Conservation (phyloP, 2,888 invertebrate genomes). For the Eulithis testata region DNA sequence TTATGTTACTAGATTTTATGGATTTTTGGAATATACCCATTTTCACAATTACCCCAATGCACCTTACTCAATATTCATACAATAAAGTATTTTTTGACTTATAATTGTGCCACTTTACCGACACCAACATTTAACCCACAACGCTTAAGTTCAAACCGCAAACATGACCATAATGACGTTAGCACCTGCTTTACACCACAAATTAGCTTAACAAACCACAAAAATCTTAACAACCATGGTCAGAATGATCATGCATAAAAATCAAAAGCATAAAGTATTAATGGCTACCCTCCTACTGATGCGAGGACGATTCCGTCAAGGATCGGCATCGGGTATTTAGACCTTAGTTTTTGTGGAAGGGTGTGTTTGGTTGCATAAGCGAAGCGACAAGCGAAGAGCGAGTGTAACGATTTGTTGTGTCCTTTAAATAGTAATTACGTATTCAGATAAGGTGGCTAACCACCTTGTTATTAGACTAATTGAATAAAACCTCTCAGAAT, state of each 20-base stretch:
- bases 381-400: conserved; percentile 11
- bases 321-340: conserved; percentile 37
- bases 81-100: no score
- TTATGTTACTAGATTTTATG: no score
- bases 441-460: no score
- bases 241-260: conserved; percentile 49
- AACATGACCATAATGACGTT: conserved; percentile 23
- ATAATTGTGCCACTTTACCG: no score
- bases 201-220: conserved; percentile 54
- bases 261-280: conserved; percentile 43
- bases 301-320: conserved; percentile 29
- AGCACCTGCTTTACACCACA: conserved; percentile 42
- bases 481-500: no score
- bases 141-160: conserved; percentile 13
- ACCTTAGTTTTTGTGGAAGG: background rate
- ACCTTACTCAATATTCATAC: no score
- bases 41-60: no score
- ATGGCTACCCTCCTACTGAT: conserved; percentile 32
- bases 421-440: no score
- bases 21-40: no score
- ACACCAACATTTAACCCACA: background rate
- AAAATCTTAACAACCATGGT: conserved; percentile 43
- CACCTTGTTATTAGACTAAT: no score
- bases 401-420: no score
- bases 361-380: conserved; percentile 7